phyloP scores from a whole-genome alignment of 2,113 vertebrate genomes.

The Saguinus imperator region DNA sequence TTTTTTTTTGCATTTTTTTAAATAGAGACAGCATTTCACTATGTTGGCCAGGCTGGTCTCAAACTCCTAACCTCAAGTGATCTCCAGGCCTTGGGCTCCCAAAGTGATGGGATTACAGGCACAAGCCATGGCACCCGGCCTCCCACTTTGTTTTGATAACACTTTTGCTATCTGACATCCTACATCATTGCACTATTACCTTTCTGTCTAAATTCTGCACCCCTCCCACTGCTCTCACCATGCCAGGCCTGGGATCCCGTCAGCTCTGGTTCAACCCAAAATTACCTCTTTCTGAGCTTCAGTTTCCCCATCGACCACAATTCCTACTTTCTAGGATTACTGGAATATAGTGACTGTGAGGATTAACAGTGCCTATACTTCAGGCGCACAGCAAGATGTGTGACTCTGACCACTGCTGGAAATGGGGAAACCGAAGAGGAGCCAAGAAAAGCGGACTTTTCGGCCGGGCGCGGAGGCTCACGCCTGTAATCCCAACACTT shows the following conservation, averaged over 20 bases:
- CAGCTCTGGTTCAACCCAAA: background rate
- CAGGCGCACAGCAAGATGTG: background rate
- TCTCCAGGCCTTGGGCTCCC: too few species aligned
- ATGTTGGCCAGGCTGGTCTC: too few species aligned
- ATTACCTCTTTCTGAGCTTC: background rate
- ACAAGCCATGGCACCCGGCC: background rate
- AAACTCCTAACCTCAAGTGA: too few species aligned
- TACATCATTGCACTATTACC: background rate
- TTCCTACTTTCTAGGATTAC: background rate
- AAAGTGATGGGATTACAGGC: too few species aligned
- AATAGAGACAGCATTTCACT: too few species aligned
- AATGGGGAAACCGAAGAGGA: background rate
- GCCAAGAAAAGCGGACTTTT: background rate
- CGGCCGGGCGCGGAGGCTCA: too few species aligned
- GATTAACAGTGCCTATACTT: background rate
- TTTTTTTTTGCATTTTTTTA: too few species aligned
- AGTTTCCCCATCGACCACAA: background rate
- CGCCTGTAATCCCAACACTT: too few species aligned
- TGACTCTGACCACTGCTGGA: background rate
- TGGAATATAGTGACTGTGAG: background rate
- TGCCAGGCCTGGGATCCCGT: background rate
- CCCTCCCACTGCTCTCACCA: background rate
- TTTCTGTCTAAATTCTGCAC: background rate
- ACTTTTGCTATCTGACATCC: background rate
- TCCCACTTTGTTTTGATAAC: background rate